phyloP scores from a whole-genome alignment of 2,113 vertebrate species.

The human region DNA sequence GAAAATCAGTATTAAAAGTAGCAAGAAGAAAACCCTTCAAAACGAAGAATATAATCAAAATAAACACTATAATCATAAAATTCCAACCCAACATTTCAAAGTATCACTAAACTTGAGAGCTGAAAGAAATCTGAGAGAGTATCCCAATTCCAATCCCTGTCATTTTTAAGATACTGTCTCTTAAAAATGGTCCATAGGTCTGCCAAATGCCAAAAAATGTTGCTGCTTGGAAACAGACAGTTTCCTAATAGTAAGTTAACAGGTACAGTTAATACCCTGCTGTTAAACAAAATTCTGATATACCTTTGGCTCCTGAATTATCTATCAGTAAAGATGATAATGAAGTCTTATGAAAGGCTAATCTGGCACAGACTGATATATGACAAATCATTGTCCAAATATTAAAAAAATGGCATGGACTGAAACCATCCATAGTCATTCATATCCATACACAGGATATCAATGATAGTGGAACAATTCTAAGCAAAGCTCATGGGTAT shows the following conservation, averaged over 20 bases:
- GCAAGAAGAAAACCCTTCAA: background rate
- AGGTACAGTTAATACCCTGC: background rate
- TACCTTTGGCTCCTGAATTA: background rate
- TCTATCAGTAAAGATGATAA: background rate
- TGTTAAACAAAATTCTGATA: background rate
- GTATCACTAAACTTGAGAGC: background rate
- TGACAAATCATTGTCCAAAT: background rate
- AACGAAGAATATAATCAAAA: constrained; percentile 1
- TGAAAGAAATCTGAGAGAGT: background rate
- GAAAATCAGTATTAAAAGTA: background rate
- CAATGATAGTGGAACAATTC: background rate
- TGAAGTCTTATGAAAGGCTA: background rate
- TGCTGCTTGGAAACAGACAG: background rate
- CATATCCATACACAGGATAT: background rate
- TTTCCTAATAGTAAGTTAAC: background rate
- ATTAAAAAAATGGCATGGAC: background rate
- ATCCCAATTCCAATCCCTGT: background rate
- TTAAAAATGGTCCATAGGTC: background rate
- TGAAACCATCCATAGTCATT: background rate
- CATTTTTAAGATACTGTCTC: background rate
- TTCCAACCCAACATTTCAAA: background rate
- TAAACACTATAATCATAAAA: background rate
- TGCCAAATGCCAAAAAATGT: background rate
- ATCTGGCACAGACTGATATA: background rate
- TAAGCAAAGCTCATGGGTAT: background rate